Evolutionary conservation across 2,888 invertebrate species (phyloP), one percentile per base, ranked within the genome.

Genomic region (Leucozona laternaria): DNA sequence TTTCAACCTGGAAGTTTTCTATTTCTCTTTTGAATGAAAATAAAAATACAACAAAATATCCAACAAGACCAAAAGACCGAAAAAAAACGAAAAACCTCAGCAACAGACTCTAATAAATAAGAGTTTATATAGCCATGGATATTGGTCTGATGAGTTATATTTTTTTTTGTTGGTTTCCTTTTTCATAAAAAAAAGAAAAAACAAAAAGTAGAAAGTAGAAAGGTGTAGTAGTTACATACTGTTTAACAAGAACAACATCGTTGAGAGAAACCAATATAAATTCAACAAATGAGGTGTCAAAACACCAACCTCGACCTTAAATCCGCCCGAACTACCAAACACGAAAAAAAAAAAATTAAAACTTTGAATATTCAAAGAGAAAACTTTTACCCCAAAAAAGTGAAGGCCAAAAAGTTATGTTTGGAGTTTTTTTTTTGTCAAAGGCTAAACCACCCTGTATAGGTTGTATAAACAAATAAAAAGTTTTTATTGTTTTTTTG

Each of bases 231-330:
- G 11, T 15, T 28, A 15, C 15, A 57, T 37, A 20, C 31, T 57
- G 55, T 64, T 55, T 22, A 40, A 82, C 73, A 73, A 66, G 55
- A 73, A 73, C 78, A 75, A 79, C 53, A 66, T 60, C 68, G 72
- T 58, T 55, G 55, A 77, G 68, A 73, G 55, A 77, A 72, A 73
- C 72, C 72, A 64, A 57, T 40, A 58, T 28, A 68, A 48, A 75
- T 76, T 72, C 85, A 85, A 85, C 80, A 85, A 85, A 85, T 85
- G 85, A 85, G 81, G 85, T 85, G 85, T 80, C 81, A 80, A 81
- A 80, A 81, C 55, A 64, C 64, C 50, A 62, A 68, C 22, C 70
- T 71, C 70, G 66, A 55, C 20, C 53, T 68, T 68, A 34, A 48
- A 75, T 68, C 64, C 70, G 55, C 34, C 25, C 6, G 1, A 53